These are phyloP conservation scores for Mustela lutreola DNA, from an alignment of 2,113 vertebrate species.

Conservation along the genomic window DNA sequence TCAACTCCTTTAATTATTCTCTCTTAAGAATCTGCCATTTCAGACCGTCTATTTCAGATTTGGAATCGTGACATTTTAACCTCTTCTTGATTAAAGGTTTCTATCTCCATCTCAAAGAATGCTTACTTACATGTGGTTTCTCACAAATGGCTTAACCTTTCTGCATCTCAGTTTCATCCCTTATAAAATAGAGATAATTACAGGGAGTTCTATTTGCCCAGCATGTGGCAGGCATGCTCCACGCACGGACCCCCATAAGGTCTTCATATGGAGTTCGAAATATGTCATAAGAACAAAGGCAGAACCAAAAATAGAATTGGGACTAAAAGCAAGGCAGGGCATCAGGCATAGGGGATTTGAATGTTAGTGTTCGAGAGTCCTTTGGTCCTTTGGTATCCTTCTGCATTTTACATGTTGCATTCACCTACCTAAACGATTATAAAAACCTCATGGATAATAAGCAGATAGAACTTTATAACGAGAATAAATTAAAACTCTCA, in stretches of 20 bases:
- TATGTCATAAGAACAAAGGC: constrained; percentile 59
- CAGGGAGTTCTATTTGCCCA: constrained; percentile 63
- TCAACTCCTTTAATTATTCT: constrained; percentile 83
- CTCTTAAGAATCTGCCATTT: constrained; percentile 78
- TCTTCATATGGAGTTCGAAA: constrained; percentile 52
- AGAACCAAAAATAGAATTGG: constrained; percentile 36
- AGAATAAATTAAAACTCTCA: background rate
- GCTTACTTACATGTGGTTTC: constrained; percentile 77
- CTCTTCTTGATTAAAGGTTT: constrained; percentile 83
- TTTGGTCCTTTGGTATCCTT: background rate
- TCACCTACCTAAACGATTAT: background rate
- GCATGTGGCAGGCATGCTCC: constrained; percentile 68
- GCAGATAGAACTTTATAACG: background rate
- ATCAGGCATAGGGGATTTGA: background rate
- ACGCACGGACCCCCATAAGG: background rate
- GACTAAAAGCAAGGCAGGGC: background rate
- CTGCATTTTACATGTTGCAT: background rate
- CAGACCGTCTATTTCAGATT: constrained; percentile 77
- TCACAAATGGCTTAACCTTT: constrained; percentile 79
- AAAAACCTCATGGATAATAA: background rate
- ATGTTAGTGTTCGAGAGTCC: background rate
- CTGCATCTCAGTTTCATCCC: constrained; percentile 62
- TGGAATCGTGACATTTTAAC: constrained; percentile 80
- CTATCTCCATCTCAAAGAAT: constrained; percentile 76
- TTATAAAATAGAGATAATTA: constrained; percentile 77